A percentile compares a stretch with the other conserved stretches of the same genome.
phyloP scores from a whole-genome alignment of 2,113 vertebrate species.

The Scomber japonicus region DNA sequence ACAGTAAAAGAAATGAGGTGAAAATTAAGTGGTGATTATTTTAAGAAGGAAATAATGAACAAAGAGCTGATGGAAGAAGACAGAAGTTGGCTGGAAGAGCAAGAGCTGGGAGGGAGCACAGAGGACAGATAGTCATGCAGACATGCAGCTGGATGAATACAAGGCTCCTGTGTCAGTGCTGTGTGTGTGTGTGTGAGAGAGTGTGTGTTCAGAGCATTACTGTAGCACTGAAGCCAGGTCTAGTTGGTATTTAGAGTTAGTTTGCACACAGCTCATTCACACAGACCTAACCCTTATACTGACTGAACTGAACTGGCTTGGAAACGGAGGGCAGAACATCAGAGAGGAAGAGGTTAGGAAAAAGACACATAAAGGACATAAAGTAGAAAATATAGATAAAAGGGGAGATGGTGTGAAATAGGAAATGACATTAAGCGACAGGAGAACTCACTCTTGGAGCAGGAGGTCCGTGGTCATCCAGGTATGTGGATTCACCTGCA shows the following conservation, averaged over 20 bases:
- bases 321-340: slow-evolving; percentile 42
- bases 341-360: background rate
- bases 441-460: slow-evolving; percentile 88
- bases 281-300: slow-evolving; percentile 69
- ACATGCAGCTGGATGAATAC: slow-evolving; percentile 78
- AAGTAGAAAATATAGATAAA: background rate
- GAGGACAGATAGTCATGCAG: slow-evolving; percentile 66
- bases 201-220: slow-evolving; percentile 63
- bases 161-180: slow-evolving; percentile 73
- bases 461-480: slow-evolving; percentile 93
- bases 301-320: slow-evolving; percentile 43
- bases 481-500: slow-evolving; percentile 94
- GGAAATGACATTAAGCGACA: background rate
- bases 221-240: slow-evolving; percentile 67
- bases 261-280: slow-evolving; percentile 58
- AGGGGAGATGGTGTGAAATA: background rate
- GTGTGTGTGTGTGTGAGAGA: slow-evolving; percentile 35
- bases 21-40: slow-evolving; percentile 53
- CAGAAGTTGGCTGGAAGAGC: slow-evolving; percentile 54
- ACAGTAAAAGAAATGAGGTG: slow-evolving; percentile 39
- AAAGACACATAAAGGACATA: background rate
- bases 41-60: slow-evolving; percentile 52
- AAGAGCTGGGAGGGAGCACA: slow-evolving; percentile 35
- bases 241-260: slow-evolving; percentile 66
- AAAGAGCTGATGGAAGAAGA: slow-evolving; percentile 38